Conservation (phyloP, 2,113 vertebrate genomes). For the Anser cygnoides region DNA sequence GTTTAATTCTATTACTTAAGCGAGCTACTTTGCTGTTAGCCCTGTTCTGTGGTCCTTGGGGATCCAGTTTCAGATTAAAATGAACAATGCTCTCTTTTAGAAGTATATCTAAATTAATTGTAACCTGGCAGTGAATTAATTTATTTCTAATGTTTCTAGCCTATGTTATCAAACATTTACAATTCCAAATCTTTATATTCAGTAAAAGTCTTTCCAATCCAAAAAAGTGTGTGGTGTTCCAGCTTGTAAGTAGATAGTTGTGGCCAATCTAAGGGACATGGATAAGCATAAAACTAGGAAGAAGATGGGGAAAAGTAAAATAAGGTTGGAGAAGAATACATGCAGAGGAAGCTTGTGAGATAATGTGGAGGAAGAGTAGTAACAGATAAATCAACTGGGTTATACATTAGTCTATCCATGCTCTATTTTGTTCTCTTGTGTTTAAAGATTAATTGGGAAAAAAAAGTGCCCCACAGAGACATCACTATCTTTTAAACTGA, state of each 20-base stretch:
- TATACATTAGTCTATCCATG: constrained; percentile 34
- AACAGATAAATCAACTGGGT: not conserved
- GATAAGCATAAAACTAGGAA: not conserved
- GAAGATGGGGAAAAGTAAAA: not conserved
- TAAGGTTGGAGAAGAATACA: not conserved
- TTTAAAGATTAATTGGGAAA: not conserved
- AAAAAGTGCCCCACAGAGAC: not conserved
- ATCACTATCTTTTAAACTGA: not conserved
- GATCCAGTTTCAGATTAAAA: not conserved
- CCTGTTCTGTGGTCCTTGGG: not conserved
- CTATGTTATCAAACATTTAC: not conserved
- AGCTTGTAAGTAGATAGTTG: not conserved
- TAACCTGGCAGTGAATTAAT: not conserved
- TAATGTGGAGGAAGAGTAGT: not conserved
- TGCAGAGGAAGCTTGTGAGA: not conserved
- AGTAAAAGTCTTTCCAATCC: not conserved
- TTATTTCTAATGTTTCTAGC: not conserved
- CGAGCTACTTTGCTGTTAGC: not conserved
- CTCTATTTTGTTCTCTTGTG: not conserved
- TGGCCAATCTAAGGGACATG: not conserved
- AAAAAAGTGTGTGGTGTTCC: not conserved
- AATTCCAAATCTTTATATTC: not conserved
- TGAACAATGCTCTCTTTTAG: not conserved
- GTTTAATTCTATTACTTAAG: not conserved
- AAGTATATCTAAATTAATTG: not conserved